Evolutionary conservation across 2,113 vertebrate genomes (phyloP).

Genomic region (Micronycteris hirsuta): DNA sequence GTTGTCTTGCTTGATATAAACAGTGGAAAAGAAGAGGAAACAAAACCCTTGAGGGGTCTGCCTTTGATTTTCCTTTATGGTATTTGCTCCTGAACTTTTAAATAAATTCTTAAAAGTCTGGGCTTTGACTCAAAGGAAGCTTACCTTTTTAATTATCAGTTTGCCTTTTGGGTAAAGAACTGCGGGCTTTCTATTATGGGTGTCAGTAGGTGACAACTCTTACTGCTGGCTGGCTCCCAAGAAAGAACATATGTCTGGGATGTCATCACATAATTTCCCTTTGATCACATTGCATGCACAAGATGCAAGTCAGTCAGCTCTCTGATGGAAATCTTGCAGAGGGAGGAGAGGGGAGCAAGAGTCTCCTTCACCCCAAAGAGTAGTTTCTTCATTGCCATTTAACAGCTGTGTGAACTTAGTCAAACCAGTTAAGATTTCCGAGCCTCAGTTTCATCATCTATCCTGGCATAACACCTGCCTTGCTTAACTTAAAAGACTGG

Average conservation of each 20-base stretch:
- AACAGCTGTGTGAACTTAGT: neutral
- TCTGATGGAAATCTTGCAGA: neutral
- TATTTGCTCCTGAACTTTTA: neutral
- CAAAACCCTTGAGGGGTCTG: neutral
- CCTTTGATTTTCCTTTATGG: conserved; percentile 7
- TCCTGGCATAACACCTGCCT: neutral
- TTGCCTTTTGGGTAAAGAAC: conserved; percentile 25
- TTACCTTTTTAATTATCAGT: conserved; percentile 34
- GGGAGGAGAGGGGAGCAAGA: neutral
- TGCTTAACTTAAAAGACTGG: neutral
- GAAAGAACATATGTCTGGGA: neutral
- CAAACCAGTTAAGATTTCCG: neutral
- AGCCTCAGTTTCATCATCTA: neutral
- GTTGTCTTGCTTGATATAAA: neutral
- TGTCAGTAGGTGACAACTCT: conserved; percentile 7
- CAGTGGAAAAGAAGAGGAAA: neutral
- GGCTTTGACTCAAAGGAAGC: neutral
- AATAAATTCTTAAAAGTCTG: neutral
- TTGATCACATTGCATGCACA: neutral
- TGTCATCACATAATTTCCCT: neutral
- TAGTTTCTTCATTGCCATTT: conserved; percentile 1
- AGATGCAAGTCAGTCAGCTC: neutral
- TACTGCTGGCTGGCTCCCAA: neutral
- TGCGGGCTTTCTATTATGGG: neutral
- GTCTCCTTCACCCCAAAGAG: neutral